Percentiles rank a stretch among this genome's conserved stretches.
Conservation (phyloP, 2,797 vertebrate species). For the Danio tinwini region DNA sequence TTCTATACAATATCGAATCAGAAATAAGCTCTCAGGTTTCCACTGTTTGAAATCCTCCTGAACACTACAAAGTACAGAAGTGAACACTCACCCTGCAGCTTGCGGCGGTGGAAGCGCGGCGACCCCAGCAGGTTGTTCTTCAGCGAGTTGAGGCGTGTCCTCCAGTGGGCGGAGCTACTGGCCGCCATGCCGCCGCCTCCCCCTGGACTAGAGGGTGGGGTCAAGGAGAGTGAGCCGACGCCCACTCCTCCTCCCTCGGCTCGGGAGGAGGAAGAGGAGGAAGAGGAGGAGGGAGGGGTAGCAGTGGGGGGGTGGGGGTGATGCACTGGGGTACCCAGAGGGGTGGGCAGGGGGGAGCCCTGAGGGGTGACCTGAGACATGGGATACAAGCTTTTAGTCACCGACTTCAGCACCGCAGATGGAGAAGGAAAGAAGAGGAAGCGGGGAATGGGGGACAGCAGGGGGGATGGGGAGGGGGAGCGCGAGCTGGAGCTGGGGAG, state of each 20-base stretch:
- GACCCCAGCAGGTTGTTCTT: constrained; percentile 94
- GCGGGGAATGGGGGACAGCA: constrained; percentile 81
- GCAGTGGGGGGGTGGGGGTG: constrained; percentile 88
- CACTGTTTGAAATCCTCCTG: not conserved
- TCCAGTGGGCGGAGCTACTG: constrained; percentile 92
- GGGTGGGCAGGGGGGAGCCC: constrained; percentile 89
- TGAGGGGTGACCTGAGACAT: constrained; percentile 89
- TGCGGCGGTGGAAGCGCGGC: constrained; percentile 93
- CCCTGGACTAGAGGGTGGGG: constrained; percentile 82
- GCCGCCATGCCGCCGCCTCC: constrained; percentile 84
- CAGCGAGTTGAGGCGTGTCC: constrained; percentile 92
- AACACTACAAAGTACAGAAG: not conserved
- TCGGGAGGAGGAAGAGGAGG: constrained; percentile 76
- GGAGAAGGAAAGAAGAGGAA: constrained; percentile 85
- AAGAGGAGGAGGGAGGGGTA: constrained; percentile 85
- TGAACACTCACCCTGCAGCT: constrained; percentile 84
- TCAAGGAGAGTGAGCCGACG: constrained; percentile 80
- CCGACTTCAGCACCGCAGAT: constrained; percentile 83
- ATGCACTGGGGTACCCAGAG: constrained; percentile 92
- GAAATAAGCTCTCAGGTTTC: not conserved
- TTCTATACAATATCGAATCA: not conserved
- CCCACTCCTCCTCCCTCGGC: constrained; percentile 76
- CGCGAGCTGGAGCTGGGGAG: constrained; percentile 83
- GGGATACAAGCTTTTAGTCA: constrained; percentile 86
- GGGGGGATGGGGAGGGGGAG: constrained; percentile 84